Evolutionary conservation across 2,113 vertebrate species (phyloP), one percentile per base, ranked within the genome.

Genomic region (Bos javanicus): DNA sequence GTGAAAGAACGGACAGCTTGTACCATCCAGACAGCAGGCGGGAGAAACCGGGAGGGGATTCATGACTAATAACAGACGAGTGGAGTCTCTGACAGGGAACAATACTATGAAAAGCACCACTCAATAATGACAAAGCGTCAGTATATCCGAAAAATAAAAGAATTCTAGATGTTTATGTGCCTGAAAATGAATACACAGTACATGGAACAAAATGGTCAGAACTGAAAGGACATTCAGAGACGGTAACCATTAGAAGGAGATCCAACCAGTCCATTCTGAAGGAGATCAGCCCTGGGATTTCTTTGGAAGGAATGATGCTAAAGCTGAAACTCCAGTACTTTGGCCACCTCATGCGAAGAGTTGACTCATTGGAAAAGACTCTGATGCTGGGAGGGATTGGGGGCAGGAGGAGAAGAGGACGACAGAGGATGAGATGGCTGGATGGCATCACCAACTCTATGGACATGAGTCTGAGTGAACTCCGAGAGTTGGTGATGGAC

Each of bases 101-200:
- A 4, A 6, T 2, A 6, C 11, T 2, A 0, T 0, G 4, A 25
- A 52, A 36, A n/a, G 21, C 52, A 5, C 6, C 11, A 16, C 23
- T 28, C 28, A 39, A 13, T 9, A 43, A n/a, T 21, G 26, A 33
- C 9, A 7, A 46, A 13, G 43, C 0, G 10, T 8, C n/a, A 2
- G 0, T 5, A 4, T 5, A 1, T 9, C 43, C 15, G 43, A 84
- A 16, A 64, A 15, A 30, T 25, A 2, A 17, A 30, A 16, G 12
- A 14, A 13, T 6, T 2, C 10, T 15, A 8, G 1, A 8, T 0
- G 25, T 2, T 0, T 6, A 3, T 7, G 2, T 23, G 2, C 74
- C 36, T 19, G 25, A 9, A 6, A 2, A 33, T 9, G 17, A 36
- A 8, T 13, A 1, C 60, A n/a, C 2, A 39, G 36, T 0, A 6